Evolutionary conservation across 2,113 vertebrate species (phyloP), one percentile per base, ranked within the genome.

Genomic region (Gambusia affinis): DNA sequence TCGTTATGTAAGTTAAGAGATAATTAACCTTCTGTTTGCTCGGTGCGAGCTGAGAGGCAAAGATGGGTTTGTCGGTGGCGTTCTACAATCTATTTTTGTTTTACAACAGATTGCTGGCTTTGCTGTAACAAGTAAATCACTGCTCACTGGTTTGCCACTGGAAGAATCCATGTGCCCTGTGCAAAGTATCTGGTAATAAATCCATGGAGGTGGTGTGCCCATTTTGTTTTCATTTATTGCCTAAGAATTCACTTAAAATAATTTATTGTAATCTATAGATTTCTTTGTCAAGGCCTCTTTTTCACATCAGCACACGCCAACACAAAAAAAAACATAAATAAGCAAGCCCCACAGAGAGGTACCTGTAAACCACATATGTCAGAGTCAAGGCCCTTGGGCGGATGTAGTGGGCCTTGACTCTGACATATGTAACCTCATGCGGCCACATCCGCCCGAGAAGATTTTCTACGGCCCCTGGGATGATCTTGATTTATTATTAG

Each of bases 11-110:
- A 12, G 70, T 33, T 70, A 61, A 22, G 29, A 60, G 51, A 70
- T 37, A 28, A 70, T 60, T 60, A 60, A 57, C 68, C 64, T 65
- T 35, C 64, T 65, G 64, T 64, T 11, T 22, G 27, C 28, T 62
- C 60, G 1, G 60, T 15, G 28, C 60, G 4, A 29, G 61, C 30
- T 33, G 17, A n/a, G 51, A 57, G 17, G 8, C 51, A 57, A 57
- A n/a, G 22, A 24, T 57, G 42, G 39, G 5, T 60, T 60, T 57
- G 51, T 31, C 31, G 33, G 24, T 67, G 14, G 39, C 4, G 8
- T 44, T 66, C 27, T 12, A n/a, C 37, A 15, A 12, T 57, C 24
- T 12, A 47, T 33, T 63, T 44, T 29, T 42, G n/a, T 51, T 63
- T 6, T 3, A 1, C 2, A 11, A 6, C 2, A 12, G 37, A 39